phyloP scores from a whole-genome alignment of 2,797 vertebrate species.

The Pangasius mekongensis region DNA sequence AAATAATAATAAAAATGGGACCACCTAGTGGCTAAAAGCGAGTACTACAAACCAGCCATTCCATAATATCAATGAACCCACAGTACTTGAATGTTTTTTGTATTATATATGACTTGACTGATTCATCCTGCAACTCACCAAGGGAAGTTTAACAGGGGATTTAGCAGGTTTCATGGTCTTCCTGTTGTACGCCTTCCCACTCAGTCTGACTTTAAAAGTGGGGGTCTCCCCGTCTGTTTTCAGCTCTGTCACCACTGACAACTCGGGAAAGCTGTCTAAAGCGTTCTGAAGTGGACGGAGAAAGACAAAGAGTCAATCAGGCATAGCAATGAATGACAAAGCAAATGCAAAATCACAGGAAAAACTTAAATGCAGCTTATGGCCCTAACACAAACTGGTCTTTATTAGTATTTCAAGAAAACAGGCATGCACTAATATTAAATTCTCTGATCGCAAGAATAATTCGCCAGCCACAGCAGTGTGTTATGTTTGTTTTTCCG shows the following conservation, averaged over 20 bases:
- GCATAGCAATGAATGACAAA: neutral
- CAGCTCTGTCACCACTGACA: constrained; percentile 87
- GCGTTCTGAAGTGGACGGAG: constrained; percentile 78
- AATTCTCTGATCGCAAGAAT: neutral
- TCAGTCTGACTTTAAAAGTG: constrained; percentile 92
- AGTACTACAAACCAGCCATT: constrained; percentile 1
- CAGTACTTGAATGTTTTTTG: neutral
- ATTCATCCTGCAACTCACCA: constrained; percentile 75
- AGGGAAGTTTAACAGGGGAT: constrained; percentile 84
- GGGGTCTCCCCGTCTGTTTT: constrained; percentile 85
- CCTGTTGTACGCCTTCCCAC: constrained; percentile 94
- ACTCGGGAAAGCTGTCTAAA: constrained; percentile 94
- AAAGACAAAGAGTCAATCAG: neutral
- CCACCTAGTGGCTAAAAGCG: constrained; percentile 44
- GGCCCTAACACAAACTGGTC: neutral
- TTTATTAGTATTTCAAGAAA: neutral
- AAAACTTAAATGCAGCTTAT: neutral
- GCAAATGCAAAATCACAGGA: neutral
- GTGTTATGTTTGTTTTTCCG: neutral
- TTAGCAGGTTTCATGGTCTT: constrained; percentile 94
- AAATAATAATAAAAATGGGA: constrained; percentile 1
- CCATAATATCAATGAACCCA: neutral
- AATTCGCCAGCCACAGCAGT: neutral
- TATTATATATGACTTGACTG: neutral
- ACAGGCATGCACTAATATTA: neutral